Percentiles rank a stretch among this genome's conserved stretches.
phyloP scores from a whole-genome alignment of 2,113 vertebrate genomes.

The Ptyas mucosa region DNA sequence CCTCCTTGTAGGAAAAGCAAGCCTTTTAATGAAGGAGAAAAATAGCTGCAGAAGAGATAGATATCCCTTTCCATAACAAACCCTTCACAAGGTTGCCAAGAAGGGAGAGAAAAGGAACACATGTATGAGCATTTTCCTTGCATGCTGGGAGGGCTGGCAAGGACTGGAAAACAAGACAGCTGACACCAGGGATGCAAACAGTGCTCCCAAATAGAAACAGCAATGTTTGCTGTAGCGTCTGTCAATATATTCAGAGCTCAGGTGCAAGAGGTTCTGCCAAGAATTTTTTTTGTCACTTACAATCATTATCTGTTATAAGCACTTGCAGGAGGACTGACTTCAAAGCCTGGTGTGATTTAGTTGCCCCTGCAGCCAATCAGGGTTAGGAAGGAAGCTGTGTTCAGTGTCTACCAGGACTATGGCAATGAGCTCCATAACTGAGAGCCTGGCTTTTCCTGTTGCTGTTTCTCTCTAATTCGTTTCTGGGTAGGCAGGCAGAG shows the following conservation, averaged over 20 bases:
- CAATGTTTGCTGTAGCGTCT: not conserved
- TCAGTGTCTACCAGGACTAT: not conserved
- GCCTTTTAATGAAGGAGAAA: not conserved
- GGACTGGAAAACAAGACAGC: not conserved
- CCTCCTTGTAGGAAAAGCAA: not conserved
- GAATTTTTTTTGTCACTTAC: not conserved
- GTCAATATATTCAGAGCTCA: not conserved
- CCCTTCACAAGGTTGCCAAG: not conserved
- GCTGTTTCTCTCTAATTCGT: not conserved
- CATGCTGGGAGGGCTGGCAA: not conserved
- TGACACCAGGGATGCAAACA: not conserved
- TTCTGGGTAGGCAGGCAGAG: not conserved
- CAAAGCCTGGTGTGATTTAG: not conserved
- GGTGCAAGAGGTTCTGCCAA: not conserved
- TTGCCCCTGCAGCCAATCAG: not conserved
- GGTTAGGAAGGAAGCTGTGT: not conserved
- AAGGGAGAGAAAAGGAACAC: not conserved
- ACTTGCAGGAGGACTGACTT: not conserved
- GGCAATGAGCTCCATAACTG: not conserved
- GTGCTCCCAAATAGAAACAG: not conserved
- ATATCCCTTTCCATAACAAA: not conserved
- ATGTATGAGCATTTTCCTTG: not conserved
- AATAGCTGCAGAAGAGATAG: not conserved
- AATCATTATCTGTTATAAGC: not conserved
- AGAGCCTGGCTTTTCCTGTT: not conserved